Conservation (phyloP, 2,113 vertebrate genomes). For the Riparia riparia region DNA sequence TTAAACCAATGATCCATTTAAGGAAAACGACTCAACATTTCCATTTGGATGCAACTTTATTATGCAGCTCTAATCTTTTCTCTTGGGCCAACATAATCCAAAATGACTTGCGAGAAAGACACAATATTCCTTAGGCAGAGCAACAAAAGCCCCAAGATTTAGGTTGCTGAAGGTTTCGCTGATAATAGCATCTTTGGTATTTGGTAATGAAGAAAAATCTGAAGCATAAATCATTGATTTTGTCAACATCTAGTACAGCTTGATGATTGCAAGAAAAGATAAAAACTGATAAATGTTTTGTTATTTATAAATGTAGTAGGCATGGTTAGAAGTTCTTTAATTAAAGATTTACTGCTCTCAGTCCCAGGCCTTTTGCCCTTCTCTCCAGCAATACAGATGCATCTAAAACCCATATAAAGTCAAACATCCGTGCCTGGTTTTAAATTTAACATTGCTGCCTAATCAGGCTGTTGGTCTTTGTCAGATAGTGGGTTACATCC, state of each 20-base stretch:
- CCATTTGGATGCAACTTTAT: neutral
- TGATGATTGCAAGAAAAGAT: constrained; percentile 64
- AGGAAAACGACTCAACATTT: neutral
- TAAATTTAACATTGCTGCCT: constrained; percentile 47
- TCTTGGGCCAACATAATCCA: constrained; percentile 10
- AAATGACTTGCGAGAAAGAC: constrained; percentile 17
- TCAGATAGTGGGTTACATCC: constrained; percentile 1
- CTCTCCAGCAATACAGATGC: neutral
- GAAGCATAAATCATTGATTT: constrained; percentile 37
- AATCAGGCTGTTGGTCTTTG: constrained; percentile 30
- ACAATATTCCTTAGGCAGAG: constrained; percentile 5
- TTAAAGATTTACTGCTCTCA: constrained; percentile 57
- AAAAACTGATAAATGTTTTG: constrained; percentile 59
- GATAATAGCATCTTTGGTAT: constrained; percentile 48
- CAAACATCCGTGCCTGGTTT: constrained; percentile 31
- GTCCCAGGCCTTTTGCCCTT: constrained; percentile 20
- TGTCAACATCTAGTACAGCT: constrained; percentile 45
- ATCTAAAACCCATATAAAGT: constrained; percentile 56
- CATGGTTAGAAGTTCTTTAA: constrained; percentile 50
- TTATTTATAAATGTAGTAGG: constrained; percentile 66
- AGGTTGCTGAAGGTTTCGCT: constrained; percentile 33
- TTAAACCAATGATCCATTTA: neutral
- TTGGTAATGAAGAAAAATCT: constrained; percentile 40
- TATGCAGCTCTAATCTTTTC: neutral
- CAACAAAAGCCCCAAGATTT: constrained; percentile 13